A percentile compares a stretch with the other conserved stretches of the same genome.
Evolutionary conservation across 2,797 vertebrate species (phyloP).

Genomic region (Antrozous pallidus): DNA sequence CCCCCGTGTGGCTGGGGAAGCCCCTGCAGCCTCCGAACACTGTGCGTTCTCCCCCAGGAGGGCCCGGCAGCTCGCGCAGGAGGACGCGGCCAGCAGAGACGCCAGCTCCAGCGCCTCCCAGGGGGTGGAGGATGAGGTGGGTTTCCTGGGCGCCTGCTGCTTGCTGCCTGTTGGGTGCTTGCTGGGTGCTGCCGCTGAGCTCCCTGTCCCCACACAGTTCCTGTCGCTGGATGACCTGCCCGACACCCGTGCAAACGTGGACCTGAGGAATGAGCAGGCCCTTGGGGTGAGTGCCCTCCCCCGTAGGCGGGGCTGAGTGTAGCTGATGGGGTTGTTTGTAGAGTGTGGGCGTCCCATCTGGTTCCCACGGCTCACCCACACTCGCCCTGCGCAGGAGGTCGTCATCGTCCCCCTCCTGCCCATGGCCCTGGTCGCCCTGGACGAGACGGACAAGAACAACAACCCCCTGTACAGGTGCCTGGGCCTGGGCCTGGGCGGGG

Average conservation of each 20-base stretch:
- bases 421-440: slow-evolving; percentile 87
- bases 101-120: slow-evolving; percentile 31
- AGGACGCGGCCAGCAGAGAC: slow-evolving; percentile 67
- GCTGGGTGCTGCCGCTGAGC: not conserved
- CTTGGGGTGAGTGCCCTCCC: slow-evolving; percentile 69
- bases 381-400: slow-evolving; percentile 74
- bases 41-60: not conserved
- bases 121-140: slow-evolving; percentile 75
- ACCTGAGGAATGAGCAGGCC: slow-evolving; percentile 77
- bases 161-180: not conserved
- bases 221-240: slow-evolving; percentile 83
- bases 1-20: rapidly evolving
- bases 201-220: slow-evolving; percentile 77
- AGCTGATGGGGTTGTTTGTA: not conserved
- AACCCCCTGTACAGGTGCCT: slow-evolving; percentile 90
- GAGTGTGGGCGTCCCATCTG: not conserved
- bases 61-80: slow-evolving; percentile 79
- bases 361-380: rapidly evolving
- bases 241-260: slow-evolving; percentile 65
- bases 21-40: not conserved
- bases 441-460: slow-evolving; percentile 87
- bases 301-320: not conserved
- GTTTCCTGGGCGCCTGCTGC: rapidly evolving
- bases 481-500: not conserved
- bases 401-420: slow-evolving; percentile 87